Evolutionary conservation across 2,113 vertebrate genomes (phyloP).

Genomic region (Buteo buteo): DNA sequence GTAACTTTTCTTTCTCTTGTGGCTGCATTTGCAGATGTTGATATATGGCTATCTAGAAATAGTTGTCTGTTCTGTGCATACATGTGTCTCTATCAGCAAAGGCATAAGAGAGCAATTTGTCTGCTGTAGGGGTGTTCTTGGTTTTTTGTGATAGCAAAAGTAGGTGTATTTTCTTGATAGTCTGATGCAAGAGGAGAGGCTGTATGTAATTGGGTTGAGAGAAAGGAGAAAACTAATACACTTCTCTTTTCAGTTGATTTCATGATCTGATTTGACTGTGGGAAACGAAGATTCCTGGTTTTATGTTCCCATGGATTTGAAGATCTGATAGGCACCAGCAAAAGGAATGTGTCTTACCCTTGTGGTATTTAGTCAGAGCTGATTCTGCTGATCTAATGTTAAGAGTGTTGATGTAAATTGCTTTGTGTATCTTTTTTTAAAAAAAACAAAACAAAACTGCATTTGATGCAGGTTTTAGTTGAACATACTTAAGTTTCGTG

Average conservation of each 20-base stretch:
- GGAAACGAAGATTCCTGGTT: slow-evolving; percentile 55
- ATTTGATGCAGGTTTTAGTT: slow-evolving; percentile 73
- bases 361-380: slow-evolving; percentile 65
- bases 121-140: background rate
- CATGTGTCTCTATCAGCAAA: background rate
- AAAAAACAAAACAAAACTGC: slow-evolving; percentile 43
- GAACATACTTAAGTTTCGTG: slow-evolving; percentile 31
- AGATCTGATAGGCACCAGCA: slow-evolving; percentile 81
- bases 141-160: background rate
- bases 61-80: background rate
- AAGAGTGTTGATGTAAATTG: slow-evolving; percentile 67
- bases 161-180: background rate
- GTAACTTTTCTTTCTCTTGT: background rate
- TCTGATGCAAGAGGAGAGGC: background rate
- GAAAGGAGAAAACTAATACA: slow-evolving; percentile 17
- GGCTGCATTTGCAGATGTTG: background rate
- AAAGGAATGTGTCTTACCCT: slow-evolving; percentile 69
- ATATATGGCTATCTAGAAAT: background rate
- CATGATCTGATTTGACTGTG: slow-evolving; percentile 68
- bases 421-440: slow-evolving; percentile 52
- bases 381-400: slow-evolving; percentile 64
- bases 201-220: background rate
- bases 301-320: slow-evolving; percentile 63
- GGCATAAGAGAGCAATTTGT: background rate
- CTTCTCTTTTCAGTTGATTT: slow-evolving; percentile 77